Base-by-base conservation (phyloP, 2,797 vertebrate genomes). In the Pseudochaenichthys georgianus region DNA sequence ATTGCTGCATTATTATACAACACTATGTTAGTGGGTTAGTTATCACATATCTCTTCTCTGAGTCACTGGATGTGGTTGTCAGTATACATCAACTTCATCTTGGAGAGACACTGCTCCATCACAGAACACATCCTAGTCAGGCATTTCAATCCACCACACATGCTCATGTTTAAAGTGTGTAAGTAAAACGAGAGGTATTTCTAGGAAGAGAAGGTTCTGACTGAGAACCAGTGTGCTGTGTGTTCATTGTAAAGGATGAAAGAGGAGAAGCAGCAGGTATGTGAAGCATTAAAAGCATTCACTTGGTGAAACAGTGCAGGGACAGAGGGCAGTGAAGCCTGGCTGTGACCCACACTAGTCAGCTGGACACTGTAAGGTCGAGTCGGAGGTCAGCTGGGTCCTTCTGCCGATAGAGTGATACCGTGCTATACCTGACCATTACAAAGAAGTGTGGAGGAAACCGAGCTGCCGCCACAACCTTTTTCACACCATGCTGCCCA, bases 311-410 rank as follows among this genome's bases (percentile, higher is more conserved):
- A 59, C 1, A 21, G 51, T 65, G 79, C 67, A 64, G 73, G 71
- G 66, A 64, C 77, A 66, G 77, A 82, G 76, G 81, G 70, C 70
- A 80, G 78, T 6, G 46, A 80, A 68, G 85, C 66, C 71, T 31
- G 10, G 65, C 81, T 74, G 60, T 64, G 55, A 82, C 76, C 65
- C 61, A 61, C 80, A 77, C 73, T 12, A 6, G 53, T 67, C 79
- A 65, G 79, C 78, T 71, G 84, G 83, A 66, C 70, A 1, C 55
- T 1, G 70, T 1, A 54, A 50, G 87, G 83, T 85, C 46, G 51
- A 77, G 83, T 72, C 10, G 73, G 79, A 80, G 89, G 89, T 92
- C 84, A 58, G 67, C 43, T 48, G 84, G 88, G 88, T 87, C 86
- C 42, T 78, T 78, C 48, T 88, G 80, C 5, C 81, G 59, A 58